Percentiles rank a stretch among this genome's conserved stretches.
These are phyloP conservation scores for Plotosus lineatus DNA, from an alignment of 2,113 vertebrate genomes.

Conservation along the genomic window DNA sequence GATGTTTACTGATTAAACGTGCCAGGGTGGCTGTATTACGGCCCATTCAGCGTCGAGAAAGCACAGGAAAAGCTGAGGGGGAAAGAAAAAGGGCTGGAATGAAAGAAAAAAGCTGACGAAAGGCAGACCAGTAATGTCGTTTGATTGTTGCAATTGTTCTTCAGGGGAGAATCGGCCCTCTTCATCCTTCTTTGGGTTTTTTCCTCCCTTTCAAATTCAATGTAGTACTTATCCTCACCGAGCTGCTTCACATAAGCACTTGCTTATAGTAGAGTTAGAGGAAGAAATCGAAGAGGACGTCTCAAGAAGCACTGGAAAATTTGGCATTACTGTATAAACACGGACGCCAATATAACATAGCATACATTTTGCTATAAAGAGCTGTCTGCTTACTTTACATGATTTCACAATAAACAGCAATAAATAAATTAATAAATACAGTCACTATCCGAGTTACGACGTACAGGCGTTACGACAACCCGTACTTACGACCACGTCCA, in stretches of 20 bases:
- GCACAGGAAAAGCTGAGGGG: constrained; percentile 51
- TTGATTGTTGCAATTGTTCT: constrained; percentile 59
- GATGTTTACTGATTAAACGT: constrained; percentile 79
- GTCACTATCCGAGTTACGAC: no score
- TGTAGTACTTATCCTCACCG: constrained; percentile 33
- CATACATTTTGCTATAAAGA: background rate
- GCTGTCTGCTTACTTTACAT: background rate
- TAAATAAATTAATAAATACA: no score
- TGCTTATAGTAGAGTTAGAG: constrained; percentile 9
- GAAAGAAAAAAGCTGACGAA: constrained; percentile 53
- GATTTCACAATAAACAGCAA: background rate
- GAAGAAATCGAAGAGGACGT: background rate
- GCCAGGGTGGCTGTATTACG: constrained; percentile 67
- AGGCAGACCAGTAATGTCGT: constrained; percentile 57
- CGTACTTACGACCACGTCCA: no score
- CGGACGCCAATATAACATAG: background rate
- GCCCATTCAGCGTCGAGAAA: constrained; percentile 64
- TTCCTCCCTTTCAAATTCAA: constrained; percentile 21
- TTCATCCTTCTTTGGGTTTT: constrained; percentile 11
- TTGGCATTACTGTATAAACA: background rate
- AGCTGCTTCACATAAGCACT: constrained; percentile 46
- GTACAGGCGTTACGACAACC: no score
- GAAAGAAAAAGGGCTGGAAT: background rate
- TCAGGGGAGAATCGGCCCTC: constrained; percentile 35
- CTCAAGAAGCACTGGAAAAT: background rate